Evolutionary conservation across 1,140 invertebrate species (phyloP).

Genomic region (Conus betulinus): DNA sequence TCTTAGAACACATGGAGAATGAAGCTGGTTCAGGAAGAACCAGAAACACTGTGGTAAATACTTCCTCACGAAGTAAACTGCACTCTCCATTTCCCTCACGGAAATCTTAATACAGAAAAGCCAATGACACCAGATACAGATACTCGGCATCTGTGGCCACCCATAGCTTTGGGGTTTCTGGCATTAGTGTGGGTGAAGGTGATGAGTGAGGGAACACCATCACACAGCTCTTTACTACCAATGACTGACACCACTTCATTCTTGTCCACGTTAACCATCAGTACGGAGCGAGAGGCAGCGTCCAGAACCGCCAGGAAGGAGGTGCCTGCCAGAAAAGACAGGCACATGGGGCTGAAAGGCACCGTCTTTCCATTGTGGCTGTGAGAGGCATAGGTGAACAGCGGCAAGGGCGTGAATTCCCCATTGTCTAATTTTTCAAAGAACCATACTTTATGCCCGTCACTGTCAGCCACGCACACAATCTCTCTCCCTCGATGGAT

Average conservation of each 20-base stretch:
- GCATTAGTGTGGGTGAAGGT: not conserved
- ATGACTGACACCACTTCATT: not conserved
- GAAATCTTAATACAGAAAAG: not conserved
- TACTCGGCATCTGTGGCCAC: not conserved
- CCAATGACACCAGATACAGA: not conserved
- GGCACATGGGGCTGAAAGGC: constrained; percentile 2
- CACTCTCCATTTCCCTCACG: not conserved
- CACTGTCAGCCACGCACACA: constrained; percentile 54
- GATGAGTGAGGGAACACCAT: not conserved
- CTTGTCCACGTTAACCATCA: not conserved
- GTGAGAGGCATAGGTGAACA: not conserved
- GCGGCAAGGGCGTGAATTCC: constrained; percentile 44
- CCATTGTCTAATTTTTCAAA: constrained; percentile 46
- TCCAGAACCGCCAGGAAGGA: constrained; percentile 16
- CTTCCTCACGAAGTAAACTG: not conserved
- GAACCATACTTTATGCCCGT: constrained; percentile 48
- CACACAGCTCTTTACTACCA: not conserved
- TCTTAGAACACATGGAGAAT: too few species aligned
- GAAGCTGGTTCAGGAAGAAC: not conserved
- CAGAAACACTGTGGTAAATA: not conserved
- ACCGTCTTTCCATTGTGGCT: not conserved
- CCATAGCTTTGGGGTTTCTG: not conserved
- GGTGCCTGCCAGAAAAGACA: not conserved
- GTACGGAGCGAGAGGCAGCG: not conserved
- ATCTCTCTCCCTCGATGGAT: constrained; percentile 19